Evolutionary conservation across 2,113 vertebrate species (phyloP).

Genomic region (Poeciliopsis turrubarensis): DNA sequence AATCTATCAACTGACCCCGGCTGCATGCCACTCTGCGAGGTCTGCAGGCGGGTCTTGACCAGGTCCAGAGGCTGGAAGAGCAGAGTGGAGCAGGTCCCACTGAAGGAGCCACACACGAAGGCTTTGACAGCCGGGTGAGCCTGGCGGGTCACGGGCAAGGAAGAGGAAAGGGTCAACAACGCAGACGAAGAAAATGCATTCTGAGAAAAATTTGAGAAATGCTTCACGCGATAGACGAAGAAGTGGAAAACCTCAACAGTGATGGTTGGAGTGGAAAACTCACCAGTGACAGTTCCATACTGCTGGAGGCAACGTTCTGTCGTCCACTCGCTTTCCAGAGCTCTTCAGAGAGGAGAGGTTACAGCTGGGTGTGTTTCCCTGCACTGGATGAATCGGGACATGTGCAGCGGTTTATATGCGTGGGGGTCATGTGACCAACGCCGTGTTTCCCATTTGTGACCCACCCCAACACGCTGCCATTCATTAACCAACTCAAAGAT

Average conservation of each 20-base stretch:
- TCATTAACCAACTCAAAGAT: slow-evolving; percentile 49
- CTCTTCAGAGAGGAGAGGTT: not conserved
- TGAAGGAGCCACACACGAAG: slow-evolving; percentile 93
- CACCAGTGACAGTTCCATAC: slow-evolving; percentile 78
- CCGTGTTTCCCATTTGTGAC: slow-evolving; percentile 30
- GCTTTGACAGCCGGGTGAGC: slow-evolving; percentile 91
- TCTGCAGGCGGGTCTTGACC: slow-evolving; percentile 93
- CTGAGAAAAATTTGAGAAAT: not conserved
- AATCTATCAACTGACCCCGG: slow-evolving; percentile 66
- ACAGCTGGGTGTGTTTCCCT: not conserved
- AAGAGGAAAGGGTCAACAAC: not conserved
- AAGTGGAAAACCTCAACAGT: not conserved
- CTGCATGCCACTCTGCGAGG: slow-evolving; percentile 76
- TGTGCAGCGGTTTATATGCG: slow-evolving; percentile 2
- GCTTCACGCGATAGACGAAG: not conserved
- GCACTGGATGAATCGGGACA: not conserved
- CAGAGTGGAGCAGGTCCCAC: slow-evolving; percentile 93
- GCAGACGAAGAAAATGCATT: not conserved
- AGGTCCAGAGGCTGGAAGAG: slow-evolving; percentile 97
- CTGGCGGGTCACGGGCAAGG: slow-evolving; percentile 55
- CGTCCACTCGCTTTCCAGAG: not conserved
- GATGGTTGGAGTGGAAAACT: slow-evolving; percentile 17
- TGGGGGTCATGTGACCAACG: slow-evolving; percentile 31
- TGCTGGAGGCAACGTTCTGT: not conserved
- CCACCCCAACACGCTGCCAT: slow-evolving; percentile 27